A percentile compares a stretch with the other conserved stretches of the same genome.
phyloP scores from a whole-genome alignment of 2,113 vertebrate species.

The Caloenas nicobarica region DNA sequence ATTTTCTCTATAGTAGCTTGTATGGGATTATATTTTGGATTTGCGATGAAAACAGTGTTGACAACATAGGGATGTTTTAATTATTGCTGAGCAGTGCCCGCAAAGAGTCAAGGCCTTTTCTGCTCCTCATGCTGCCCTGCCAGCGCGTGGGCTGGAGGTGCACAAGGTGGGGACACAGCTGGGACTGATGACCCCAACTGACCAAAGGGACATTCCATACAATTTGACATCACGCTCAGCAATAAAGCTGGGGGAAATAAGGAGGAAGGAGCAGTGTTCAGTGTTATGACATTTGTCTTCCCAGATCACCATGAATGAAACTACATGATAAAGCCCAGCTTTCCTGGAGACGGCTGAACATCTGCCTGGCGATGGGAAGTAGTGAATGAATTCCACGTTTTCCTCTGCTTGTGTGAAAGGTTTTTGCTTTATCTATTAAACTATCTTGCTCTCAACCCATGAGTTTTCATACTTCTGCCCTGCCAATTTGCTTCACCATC shows the following conservation, averaged over 20 bases:
- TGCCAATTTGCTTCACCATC: background rate
- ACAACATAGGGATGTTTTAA: background rate
- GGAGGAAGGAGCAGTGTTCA: background rate
- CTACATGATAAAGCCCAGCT: background rate
- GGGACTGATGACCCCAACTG: background rate
- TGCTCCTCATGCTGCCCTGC: background rate
- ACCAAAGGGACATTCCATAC: background rate
- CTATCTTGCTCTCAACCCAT: background rate
- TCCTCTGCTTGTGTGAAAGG: rapidly evolving
- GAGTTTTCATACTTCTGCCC: background rate
- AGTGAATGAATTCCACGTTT: background rate
- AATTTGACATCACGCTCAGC: background rate
- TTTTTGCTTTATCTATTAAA: background rate
- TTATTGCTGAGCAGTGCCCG: too few relatives aligned
- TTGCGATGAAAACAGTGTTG: background rate
- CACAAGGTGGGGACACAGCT: background rate
- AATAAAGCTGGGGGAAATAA: background rate
- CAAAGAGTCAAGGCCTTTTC: background rate
- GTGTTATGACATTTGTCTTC: background rate
- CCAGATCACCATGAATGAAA: background rate
- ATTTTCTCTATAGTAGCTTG: background rate
- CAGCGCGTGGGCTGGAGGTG: background rate
- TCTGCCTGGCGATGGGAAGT: background rate
- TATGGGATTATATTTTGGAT: background rate
- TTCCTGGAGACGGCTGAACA: background rate